phyloP scores from a whole-genome alignment of 37 sponge, comb jelly and placozoan genomes.

The Crambe crambe region DNA sequence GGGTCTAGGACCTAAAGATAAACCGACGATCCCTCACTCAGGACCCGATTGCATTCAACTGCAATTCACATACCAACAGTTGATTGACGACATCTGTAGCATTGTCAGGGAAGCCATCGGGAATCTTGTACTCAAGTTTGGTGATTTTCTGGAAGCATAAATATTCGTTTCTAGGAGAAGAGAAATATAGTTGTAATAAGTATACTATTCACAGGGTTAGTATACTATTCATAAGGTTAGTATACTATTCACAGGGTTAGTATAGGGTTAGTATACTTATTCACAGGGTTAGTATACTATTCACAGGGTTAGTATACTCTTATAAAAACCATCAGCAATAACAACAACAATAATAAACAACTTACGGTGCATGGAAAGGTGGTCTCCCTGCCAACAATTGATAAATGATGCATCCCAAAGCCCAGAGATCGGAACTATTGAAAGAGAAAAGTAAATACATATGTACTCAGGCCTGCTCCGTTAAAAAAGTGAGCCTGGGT shows the following conservation, averaged over 20 bases:
- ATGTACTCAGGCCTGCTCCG: constrained; percentile 15
- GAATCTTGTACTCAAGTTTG: constrained; percentile 79
- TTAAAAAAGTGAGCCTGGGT: not conserved
- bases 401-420: constrained; percentile 91
- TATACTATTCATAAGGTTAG: too few relatives aligned
- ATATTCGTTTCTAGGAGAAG: constrained; percentile 84
- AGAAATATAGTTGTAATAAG: too few relatives aligned
- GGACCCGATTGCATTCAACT: not conserved
- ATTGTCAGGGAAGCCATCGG: constrained; percentile 89
- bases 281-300: too few relatives aligned
- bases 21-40: constrained; percentile 4
- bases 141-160: constrained; percentile 95
- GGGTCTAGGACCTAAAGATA: constrained; percentile 74
- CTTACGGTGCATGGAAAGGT: constrained; percentile 94
- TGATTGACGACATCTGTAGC: constrained; percentile 71
- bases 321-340: too few relatives aligned
- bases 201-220: too few relatives aligned
- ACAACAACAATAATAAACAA: too few relatives aligned
- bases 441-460: constrained; percentile 10
- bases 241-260: too few relatives aligned
- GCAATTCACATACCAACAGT: constrained; percentile 85
- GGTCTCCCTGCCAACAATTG: constrained; percentile 92
- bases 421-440: constrained; percentile 94
- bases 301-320: too few relatives aligned
- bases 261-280: too few relatives aligned